Percentiles rank a stretch among this genome's conserved stretches.
These are phyloP conservation scores for Gastrophryne carolinensis DNA, from an alignment of 2,797 vertebrate genomes.

Conservation along the genomic window DNA sequence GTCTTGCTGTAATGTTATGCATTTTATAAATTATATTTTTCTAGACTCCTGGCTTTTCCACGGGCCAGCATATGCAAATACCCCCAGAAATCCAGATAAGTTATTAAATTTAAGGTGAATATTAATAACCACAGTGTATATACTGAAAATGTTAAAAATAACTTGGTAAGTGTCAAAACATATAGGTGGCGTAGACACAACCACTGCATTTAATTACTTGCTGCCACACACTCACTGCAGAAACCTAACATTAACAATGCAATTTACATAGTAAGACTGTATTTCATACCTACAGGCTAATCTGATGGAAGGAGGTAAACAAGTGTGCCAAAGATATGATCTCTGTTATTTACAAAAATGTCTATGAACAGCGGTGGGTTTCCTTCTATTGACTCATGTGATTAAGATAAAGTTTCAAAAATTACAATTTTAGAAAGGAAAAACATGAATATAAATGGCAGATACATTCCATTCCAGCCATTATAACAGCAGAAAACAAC, in stretches of 20 bases:
- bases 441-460: neutral
- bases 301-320: neutral
- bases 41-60: neutral
- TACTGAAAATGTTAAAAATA: neutral
- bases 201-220: constrained; percentile 9
- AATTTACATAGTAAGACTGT: neutral
- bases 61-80: neutral
- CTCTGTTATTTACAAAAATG: neutral
- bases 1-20: neutral
- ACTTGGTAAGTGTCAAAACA: neutral
- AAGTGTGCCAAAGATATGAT: neutral
- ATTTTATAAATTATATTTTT: neutral
- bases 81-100: neutral
- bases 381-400: neutral
- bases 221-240: neutral
- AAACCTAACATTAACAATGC: constrained; percentile 1
- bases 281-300: neutral
- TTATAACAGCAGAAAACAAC: neutral
- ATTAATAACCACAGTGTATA: neutral
- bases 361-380: neutral
- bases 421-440: neutral
- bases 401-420: neutral
- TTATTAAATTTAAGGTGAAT: neutral
- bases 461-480: neutral
- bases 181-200: neutral